phyloP scores from a whole-genome alignment of 1,140 invertebrate species.

The Neodiprion virginianus region DNA sequence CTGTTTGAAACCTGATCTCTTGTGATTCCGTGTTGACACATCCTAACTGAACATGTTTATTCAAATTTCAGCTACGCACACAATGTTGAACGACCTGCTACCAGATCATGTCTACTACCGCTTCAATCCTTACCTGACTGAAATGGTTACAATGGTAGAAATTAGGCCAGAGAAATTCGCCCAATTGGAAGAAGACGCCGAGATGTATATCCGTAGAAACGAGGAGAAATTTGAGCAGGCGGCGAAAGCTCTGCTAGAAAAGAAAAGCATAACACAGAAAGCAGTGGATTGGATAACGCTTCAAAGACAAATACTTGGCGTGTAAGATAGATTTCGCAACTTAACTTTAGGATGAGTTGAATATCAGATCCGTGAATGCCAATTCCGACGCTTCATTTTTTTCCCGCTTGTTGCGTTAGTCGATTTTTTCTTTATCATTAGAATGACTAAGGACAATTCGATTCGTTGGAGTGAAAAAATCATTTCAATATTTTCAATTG shows the following conservation, averaged over 20 bases:
- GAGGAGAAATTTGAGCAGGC: slow-evolving; percentile 74
- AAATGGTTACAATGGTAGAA: slow-evolving; percentile 85
- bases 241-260: slow-evolving; percentile 59
- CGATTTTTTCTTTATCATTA: too few relatives aligned
- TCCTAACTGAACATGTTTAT: slow-evolving; percentile 20
- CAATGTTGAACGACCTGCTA: slow-evolving; percentile 81
- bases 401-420: too few relatives aligned
- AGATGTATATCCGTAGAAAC: slow-evolving; percentile 80
- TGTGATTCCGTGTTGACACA: slow-evolving; percentile 24
- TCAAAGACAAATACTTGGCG: slow-evolving; percentile 44
- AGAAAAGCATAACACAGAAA: slow-evolving; percentile 56
- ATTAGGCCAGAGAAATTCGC: slow-evolving; percentile 72
- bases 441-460: too few relatives aligned
- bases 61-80: slow-evolving; percentile 75
- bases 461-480: too few relatives aligned
- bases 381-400: too few relatives aligned
- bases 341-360: too few relatives aligned
- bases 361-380: too few relatives aligned
- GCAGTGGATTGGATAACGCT: slow-evolving; percentile 59
- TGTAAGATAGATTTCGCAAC: too few relatives aligned
- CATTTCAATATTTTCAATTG: too few relatives aligned
- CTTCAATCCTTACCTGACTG: slow-evolving; percentile 89
- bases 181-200: slow-evolving; percentile 70
- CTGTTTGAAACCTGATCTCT: slow-evolving; percentile 4
- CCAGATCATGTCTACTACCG: slow-evolving; percentile 82